Conservation (phyloP, 2,113 vertebrate species). For the Oreochromis spilurus region DNA sequence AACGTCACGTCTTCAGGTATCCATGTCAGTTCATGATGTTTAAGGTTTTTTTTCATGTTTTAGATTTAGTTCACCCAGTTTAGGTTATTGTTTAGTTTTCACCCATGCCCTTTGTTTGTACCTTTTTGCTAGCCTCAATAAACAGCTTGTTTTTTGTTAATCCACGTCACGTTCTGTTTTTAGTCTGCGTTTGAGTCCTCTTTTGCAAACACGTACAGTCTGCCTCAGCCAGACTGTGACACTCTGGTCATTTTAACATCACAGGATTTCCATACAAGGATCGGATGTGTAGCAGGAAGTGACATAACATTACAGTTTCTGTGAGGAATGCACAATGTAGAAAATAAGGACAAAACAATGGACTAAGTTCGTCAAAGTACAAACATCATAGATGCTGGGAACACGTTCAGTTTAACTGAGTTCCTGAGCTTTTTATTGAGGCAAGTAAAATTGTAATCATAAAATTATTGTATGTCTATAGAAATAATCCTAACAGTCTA, state of each 20-base stretch:
- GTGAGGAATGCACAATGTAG: conserved; percentile 2
- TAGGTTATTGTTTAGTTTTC: too few relatives aligned
- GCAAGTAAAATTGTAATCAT: neutral
- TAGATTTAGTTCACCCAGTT: too few relatives aligned
- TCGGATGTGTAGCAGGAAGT: conserved; percentile 27
- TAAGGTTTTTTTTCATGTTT: too few relatives aligned
- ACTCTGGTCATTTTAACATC: neutral
- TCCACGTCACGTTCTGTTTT: too few relatives aligned
- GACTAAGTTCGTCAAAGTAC: neutral
- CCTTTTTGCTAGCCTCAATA: too few relatives aligned
- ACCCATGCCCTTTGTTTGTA: too few relatives aligned
- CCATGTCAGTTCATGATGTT: too few relatives aligned
- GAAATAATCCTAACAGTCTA: neutral
- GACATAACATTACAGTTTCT: conserved; percentile 4
- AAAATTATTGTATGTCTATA: neutral
- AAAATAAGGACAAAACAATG: neutral
- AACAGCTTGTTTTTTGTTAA: too few relatives aligned
- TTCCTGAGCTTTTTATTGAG: conserved; percentile 35
- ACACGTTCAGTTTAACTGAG: neutral
- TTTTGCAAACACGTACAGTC: too few relatives aligned
- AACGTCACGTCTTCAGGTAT: too few relatives aligned
- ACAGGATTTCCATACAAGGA: conserved; percentile 15
- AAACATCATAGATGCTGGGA: neutral
- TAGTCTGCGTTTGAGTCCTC: too few relatives aligned
- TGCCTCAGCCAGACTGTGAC: too few relatives aligned